Evolutionary conservation across 2,888 invertebrate species (phyloP).

Genomic region (Yponomeuta sedellus): DNA sequence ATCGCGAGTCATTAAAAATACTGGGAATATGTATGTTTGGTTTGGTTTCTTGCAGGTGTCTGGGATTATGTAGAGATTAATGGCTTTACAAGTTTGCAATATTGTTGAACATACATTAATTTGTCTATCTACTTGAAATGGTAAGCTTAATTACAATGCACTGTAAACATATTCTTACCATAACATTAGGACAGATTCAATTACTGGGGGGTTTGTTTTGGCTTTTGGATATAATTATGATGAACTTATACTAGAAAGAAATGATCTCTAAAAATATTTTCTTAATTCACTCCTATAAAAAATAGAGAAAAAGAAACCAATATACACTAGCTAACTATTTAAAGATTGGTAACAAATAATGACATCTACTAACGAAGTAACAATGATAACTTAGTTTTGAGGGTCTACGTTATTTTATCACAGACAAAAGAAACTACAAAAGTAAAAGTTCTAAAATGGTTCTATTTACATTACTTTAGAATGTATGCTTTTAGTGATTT

Average conservation of each 20-base stretch:
- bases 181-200: neutral
- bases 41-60: no score
- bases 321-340: neutral
- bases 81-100: no score
- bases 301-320: no score
- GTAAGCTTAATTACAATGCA: slow-evolving; percentile 4
- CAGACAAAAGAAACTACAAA: slow-evolving; percentile 16
- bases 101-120: no score
- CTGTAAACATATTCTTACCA: neutral
- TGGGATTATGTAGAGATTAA: no score
- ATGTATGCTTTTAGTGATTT: slow-evolving; percentile 62
- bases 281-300: no score
- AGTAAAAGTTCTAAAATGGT: slow-evolving; percentile 19
- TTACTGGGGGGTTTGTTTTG: neutral
- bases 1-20: no score
- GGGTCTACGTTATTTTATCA: slow-evolving; percentile 6
- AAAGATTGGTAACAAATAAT: neutral
- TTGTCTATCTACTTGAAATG: no score
- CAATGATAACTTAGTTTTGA: neutral
- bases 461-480: slow-evolving; percentile 61
- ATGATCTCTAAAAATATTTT: no score
- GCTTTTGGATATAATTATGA: neutral
- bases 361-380: neutral
- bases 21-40: no score
- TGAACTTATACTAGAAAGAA: no score